Conservation (phyloP, 2,888 invertebrate species). For the Masnerella sp. region DNA sequence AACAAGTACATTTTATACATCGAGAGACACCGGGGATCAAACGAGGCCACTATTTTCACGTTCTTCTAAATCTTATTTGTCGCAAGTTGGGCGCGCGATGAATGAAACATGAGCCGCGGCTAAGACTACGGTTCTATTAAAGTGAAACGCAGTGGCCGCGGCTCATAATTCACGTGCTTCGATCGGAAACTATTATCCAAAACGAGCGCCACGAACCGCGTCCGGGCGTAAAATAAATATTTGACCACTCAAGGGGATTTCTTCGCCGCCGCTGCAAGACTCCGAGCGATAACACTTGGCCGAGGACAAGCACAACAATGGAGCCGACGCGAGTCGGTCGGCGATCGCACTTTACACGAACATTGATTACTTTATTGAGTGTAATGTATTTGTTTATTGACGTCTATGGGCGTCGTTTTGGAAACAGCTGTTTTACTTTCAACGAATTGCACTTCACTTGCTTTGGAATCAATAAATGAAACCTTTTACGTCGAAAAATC, state of each 20-base stretch:
- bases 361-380: constrained; percentile 14
- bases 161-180: constrained; percentile 28
- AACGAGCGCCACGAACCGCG: constrained; percentile 26
- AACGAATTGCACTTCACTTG: too few relatives aligned
- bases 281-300: constrained; percentile 16
- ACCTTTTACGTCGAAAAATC: too few relatives aligned
- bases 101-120: constrained; percentile 39
- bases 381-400: constrained; percentile 10
- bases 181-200: constrained; percentile 45
- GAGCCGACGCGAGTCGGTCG: neutral
- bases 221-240: constrained; percentile 54
- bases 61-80: constrained; percentile 8
- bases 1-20: too few relatives aligned
- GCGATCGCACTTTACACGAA: constrained; percentile 13
- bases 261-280: constrained; percentile 18
- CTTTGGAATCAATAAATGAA: too few relatives aligned
- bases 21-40: too few relatives aligned
- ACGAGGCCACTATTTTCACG: too few relatives aligned
- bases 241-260: constrained; percentile 39
- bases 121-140: constrained; percentile 28
- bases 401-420: too few relatives aligned
- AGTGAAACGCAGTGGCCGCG: constrained; percentile 11
- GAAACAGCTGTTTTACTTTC: too few relatives aligned
- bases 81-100: constrained; percentile 24
- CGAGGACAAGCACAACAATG: constrained; percentile 26